Base-by-base conservation (phyloP, 2,888 invertebrate genomes). In the Rambutsinella grinnellia region DNA sequence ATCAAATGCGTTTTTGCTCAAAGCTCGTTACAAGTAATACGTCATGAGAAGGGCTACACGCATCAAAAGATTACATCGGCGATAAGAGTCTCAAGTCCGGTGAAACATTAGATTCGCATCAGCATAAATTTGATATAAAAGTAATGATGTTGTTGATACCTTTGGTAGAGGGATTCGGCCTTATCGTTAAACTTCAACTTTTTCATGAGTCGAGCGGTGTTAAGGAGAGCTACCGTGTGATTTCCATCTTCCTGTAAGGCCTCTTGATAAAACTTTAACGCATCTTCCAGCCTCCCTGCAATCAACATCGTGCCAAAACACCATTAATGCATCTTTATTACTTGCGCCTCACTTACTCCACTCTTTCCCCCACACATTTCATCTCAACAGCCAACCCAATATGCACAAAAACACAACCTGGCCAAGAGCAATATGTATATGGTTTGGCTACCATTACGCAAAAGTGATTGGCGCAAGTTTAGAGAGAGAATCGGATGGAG, bases 171-270 rank as follows among this genome's bases (percentile, higher is more conserved):
- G 28, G 82, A 81, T 75, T 83, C 81, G 44, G 83, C 82, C 67
- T 81, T 82, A 58, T 83, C 82, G 69, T 81, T 79, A 57, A 81
- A 79, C 69, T 82, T 81, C 60, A 83, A 68, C 79, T 83, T 83
- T 76, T 82, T 82, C 81, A 83, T 82, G 56, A 83, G 79, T 19
- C 90, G 88, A 46, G 91, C 90, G 0, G 91, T 89, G 6, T 92
- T 92, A 36, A 90, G 85, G 63, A 90, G 87, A 24, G 90, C 89
- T 61, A 89, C 87, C 81, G 89, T 87, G 85, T 91, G 89, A 78
- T 88, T 88, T 3, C 89, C 88, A 54, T 89, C 88, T 24, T 89
- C 85, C 56, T 88, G 86, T 87, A 91, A 86, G 85, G 89, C 85
- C 88, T 87, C 86, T 88, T 89, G 87, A 88, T 89, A 89, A 87